Percentiles rank a stretch among this genome's conserved stretches.
Conservation (phyloP, 2,113 vertebrate genomes). For the Phoxinus phoxinus region DNA sequence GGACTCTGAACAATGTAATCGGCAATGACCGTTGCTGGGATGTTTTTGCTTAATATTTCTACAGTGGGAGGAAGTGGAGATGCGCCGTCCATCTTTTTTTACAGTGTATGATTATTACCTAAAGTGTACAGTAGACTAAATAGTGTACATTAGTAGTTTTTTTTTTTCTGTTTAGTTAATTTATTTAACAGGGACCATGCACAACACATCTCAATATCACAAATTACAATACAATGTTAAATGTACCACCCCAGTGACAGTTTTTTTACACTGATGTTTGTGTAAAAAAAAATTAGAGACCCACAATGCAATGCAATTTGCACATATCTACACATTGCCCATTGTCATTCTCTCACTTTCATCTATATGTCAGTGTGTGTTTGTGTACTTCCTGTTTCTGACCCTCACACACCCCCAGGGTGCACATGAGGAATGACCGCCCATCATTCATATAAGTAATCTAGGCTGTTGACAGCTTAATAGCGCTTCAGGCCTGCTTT, state of each 20-base stretch:
- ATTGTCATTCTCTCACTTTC: background rate
- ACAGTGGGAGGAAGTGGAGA: no score
- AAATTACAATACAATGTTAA: no score
- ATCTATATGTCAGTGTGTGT: constrained; percentile 6
- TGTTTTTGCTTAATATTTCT: no score
- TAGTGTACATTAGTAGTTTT: background rate
- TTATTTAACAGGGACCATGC: no score
- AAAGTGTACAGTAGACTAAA: background rate
- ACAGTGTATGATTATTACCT: background rate
- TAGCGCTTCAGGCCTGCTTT: constrained; percentile 44
- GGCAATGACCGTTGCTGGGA: no score
- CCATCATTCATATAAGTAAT: constrained; percentile 54
- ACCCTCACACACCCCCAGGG: background rate
- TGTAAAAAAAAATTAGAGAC: background rate
- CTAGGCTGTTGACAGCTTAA: constrained; percentile 53
- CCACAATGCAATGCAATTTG: background rate
- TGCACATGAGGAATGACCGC: background rate
- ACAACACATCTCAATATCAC: no score
- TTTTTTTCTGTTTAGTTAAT: no score
- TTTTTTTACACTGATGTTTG: background rate
- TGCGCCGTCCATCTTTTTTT: no score
- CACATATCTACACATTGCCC: background rate
- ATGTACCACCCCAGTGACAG: background rate
- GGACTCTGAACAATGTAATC: no score
- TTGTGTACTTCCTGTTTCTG: constrained; percentile 11